Base-by-base conservation (phyloP, 2,797 vertebrate species). In the Pristis pectinata region DNA sequence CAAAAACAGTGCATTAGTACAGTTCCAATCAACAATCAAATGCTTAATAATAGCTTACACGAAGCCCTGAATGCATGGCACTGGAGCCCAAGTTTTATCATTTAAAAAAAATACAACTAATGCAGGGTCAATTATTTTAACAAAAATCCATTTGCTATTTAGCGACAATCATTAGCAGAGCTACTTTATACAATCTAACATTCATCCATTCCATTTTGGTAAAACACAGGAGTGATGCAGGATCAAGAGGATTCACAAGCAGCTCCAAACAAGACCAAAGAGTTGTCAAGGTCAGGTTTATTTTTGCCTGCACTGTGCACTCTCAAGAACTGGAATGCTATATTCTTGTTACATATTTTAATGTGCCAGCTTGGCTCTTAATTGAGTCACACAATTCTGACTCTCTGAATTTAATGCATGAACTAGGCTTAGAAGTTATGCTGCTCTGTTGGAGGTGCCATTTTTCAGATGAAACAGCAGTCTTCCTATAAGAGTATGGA, bases 1-100 rank as follows among this genome's bases (percentile, higher is more conserved):
- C 85, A 85, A 82, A 64, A 94, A 80, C 59, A 94, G 8, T 17
- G 76, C 77, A 10, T 91, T 91, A 91, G 87, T 24, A 67, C 61
- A 67, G 19, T 91, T 91, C 87, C n/a, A 91, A 27, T 41, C 34
- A 91, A 19, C 56, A 37, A n/a, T 87, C 30, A 89, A 89, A 89
- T n/a, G 41, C 22, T 22, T 27, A 91, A 67, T 91, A 61, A 37
- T 61, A 87, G 85, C 34, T 61, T 41, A 37, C 61, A 64, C 22
- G 2, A 67, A 67, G 22, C n/a, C n/a, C 56, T 91, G 87, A 91
- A 91, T 67, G 6, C 79, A 80, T 64, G 61, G 59, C 19, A 41
- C 64, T 67, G n/a, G 64, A 89, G 22, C 30, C 19, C 6, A 24
- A 67, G n/a, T n/a, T 37, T 87, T 19, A 70, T 74, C 24, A 74